Base-by-base conservation (phyloP, 2,797 vertebrate species). In the Semotilus atromaculatus region DNA sequence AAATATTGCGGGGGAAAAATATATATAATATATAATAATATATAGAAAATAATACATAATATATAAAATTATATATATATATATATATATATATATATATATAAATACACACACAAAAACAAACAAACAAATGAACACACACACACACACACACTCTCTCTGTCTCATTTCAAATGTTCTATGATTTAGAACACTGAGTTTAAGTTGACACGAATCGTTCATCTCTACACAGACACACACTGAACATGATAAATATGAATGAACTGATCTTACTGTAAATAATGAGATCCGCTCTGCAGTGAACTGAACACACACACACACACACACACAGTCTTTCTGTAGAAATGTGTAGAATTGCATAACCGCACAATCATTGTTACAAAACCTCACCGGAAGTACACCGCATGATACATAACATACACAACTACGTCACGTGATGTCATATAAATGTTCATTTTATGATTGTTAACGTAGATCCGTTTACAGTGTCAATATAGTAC, bases 321-420 rank as follows among this genome's bases (percentile, higher is more conserved):
- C 45, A 48, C 45, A 18, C 45, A 45, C 43, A 14, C 43, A 13
- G n/a, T 16, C 29, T 67, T 19, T 31, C 7, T 64, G 76, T 5
- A 31, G 11, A 31, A 23, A 40, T 75, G 26, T 48, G 21, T 40
- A 31, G 34, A 77, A 60, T 90, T 92, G 23, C 86, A 81, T 85
- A 62, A 93, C 3, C 86, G 23, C 36, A 74, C 19, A 45, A 62
- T 13, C 68, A 21, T 55, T 43, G 84, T 92, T 93, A 93, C 75
- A 88, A 91, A 93, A 93, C 90, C 2, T 26, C 21, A 51, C 87
- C 29, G 91, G 88, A 90, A 91, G 88, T 86, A 48, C 1, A 55
- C 31, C 40, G 87, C 23, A 45, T 4, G 2, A 62, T n/a, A 75
- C 21, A 66, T 62, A 74, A 43, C 26, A n/a, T n/a, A 23, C 70